Percentiles rank a stretch among this genome's conserved stretches.
Conservation (phyloP, 1,140 invertebrate genomes). For the Uloborus diversus region DNA sequence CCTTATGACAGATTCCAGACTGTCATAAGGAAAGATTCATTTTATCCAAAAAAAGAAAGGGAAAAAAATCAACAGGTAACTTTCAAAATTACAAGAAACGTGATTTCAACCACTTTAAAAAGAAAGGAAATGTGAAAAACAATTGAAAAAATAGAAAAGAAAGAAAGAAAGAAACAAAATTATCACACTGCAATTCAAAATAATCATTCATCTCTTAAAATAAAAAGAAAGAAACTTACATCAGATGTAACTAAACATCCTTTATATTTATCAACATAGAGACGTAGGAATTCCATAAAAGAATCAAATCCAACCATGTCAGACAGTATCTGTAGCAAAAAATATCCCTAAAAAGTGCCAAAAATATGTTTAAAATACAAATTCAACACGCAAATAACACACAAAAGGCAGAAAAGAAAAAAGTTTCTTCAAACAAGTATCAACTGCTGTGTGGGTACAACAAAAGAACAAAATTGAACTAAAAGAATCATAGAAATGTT, state of each 20-base stretch:
- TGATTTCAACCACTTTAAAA: no score
- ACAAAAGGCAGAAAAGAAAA: not conserved
- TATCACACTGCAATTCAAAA: not conserved
- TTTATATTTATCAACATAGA: conserved; percentile 61
- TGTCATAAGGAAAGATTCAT: no score
- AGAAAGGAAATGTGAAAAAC: not conserved
- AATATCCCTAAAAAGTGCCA: conserved; percentile 66
- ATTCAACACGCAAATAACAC: not conserved
- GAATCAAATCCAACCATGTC: conserved; percentile 61
- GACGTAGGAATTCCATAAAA: conserved; percentile 63
- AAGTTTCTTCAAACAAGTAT: not conserved
- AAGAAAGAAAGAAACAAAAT: not conserved
- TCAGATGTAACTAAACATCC: conserved; percentile 64
- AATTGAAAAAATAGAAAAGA: not conserved
- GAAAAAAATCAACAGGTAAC: no score
- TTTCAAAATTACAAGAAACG: no score
- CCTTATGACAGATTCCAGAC: no score
- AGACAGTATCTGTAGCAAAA: conserved; percentile 64
- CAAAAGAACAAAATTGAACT: not conserved
- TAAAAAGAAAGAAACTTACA: conserved; percentile 59
- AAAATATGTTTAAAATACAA: not conserved
- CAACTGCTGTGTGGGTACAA: not conserved
- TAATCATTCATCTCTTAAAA: not conserved
- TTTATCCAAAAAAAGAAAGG: no score
- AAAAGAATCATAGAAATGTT: not conserved